Conservation (phyloP, 2,797 vertebrate genomes). For the Ceyx erithaca region DNA sequence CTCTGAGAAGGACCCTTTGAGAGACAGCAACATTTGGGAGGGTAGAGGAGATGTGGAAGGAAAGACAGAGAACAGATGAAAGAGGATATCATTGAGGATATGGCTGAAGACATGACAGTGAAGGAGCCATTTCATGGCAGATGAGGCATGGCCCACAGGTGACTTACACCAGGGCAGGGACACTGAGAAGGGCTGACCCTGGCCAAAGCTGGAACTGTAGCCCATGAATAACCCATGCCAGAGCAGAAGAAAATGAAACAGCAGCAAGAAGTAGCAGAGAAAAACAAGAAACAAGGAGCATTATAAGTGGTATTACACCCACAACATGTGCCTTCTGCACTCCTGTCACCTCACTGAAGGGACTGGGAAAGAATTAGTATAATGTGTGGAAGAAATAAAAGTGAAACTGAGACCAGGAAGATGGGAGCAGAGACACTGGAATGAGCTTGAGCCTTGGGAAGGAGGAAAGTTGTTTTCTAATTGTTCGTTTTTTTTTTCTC, state of each 20-base stretch:
- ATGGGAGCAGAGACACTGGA: background rate
- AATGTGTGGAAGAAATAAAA: background rate
- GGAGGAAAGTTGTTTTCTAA: background rate
- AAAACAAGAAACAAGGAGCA: background rate
- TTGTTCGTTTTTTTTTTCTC: background rate
- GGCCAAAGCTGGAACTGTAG: background rate
- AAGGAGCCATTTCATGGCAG: background rate
- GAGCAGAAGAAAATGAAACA: background rate
- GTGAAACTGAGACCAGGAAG: background rate
- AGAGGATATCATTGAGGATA: background rate
- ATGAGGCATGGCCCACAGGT: rapidly evolving
- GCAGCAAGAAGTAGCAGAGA: background rate
- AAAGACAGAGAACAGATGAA: background rate
- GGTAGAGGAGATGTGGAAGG: background rate
- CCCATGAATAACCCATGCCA: background rate
- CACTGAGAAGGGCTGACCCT: background rate
- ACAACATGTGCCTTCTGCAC: rapidly evolving
- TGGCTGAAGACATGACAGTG: rapidly evolving
- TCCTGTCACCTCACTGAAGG: background rate
- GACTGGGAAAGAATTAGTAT: background rate
- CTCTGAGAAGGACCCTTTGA: background rate
- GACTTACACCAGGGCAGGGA: background rate
- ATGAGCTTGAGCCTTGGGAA: background rate
- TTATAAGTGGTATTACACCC: background rate
- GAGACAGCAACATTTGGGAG: background rate